Base-by-base conservation (phyloP, 1,140 invertebrate genomes). In the Eupeodes corollae region DNA sequence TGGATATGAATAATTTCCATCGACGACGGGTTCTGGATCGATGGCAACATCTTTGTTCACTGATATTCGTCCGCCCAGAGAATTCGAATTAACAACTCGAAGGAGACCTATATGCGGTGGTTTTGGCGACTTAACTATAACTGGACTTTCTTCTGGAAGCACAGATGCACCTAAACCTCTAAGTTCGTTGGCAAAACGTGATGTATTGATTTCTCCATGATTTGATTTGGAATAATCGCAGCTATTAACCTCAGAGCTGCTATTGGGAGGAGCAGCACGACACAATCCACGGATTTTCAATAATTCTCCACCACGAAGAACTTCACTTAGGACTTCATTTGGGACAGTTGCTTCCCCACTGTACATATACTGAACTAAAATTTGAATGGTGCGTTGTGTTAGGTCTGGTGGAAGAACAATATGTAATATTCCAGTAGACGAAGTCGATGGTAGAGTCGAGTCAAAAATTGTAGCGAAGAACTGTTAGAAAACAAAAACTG, bases 281-380 rank as follows among this genome's bases (percentile, higher is more conserved):
- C 82, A 86, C 6, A 87, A 62, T 10, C 84, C 83, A 35, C 83
- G 76, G 10, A 89, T 82, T 57, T 86, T 81, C 0, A 89, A 58
- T 6, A 86, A 78, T 58, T 88, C 84, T 0, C 85, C 86, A 0
- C 84, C 86, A 61, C 83, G 81, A 35, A 89, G 56, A 2, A 88
- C 84, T 46, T 78, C 80, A 55, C 85, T 83, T 39, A 89, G 60
- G 21, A 88, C 83, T 59, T 87, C 84, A 66, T 88, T 86, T 46
- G 83, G 85, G 8, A 89, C 85, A 15, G 85, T 89, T 21, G 85
- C 84, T 70, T 89, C 86, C 3, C 86, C 86, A 66, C 77, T 84
- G 68, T 89, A 88, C 84, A 88, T 88, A 59, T 89, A 89, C 58
- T 87, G 83, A n/a, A 88, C 79, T 1, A 89, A 71, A 44, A 85